Conservation (phyloP, 2,113 vertebrate genomes). For the Notiomystis cincta region DNA sequence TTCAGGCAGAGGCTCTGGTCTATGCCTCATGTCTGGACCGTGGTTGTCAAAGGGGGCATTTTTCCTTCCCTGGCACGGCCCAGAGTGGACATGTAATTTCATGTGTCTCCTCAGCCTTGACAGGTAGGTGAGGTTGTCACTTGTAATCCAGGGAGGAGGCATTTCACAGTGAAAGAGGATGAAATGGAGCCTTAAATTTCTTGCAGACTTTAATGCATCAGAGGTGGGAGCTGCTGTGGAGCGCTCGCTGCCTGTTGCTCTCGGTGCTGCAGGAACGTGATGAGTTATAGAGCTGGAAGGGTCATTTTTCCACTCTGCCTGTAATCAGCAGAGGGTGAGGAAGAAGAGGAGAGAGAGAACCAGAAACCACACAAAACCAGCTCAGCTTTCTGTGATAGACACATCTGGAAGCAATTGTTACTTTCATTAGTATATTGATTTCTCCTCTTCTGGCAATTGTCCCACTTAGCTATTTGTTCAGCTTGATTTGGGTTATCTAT, state of each 20-base stretch:
- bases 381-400: neutral
- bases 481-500: neutral
- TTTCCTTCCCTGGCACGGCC: neutral
- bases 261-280: rapidly evolving
- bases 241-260: neutral
- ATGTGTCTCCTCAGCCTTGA: neutral
- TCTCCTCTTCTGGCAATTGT: neutral
- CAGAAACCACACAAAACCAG: neutral
- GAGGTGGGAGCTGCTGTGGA: neutral
- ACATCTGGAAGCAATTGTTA: neutral
- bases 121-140: neutral
- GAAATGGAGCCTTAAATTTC: constrained; percentile 23
- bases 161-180: neutral
- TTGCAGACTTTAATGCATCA: neutral
- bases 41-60: neutral
- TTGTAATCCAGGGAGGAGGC: neutral
- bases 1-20: neutral
- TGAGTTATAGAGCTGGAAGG: neutral
- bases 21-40: neutral
- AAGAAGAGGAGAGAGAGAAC: neutral
- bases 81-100: neutral
- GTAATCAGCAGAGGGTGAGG: neutral
- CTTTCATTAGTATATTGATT: constrained; percentile 16
- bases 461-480: neutral
- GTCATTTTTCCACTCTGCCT: neutral